Percentiles rank a stretch among this genome's conserved stretches.
Evolutionary conservation across 2,797 vertebrate species (phyloP).

Genomic region (Pitangus sulphuratus): DNA sequence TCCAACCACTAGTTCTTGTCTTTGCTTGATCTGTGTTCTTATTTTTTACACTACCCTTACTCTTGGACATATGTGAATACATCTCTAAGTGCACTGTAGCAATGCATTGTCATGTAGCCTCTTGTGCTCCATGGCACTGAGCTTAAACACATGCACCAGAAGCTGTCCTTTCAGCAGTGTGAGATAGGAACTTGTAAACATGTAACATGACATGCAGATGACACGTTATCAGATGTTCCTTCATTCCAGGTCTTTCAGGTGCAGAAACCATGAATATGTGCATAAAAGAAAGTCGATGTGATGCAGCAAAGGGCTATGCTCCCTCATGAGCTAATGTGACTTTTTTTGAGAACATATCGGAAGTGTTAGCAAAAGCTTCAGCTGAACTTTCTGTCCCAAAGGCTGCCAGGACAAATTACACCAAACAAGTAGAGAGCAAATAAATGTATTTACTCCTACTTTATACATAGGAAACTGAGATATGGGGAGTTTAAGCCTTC

Average conservation of each 20-base stretch:
- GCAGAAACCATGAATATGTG: neutral
- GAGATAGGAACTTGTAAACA: neutral
- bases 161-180: neutral
- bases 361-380: neutral
- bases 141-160: neutral
- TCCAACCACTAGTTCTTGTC: neutral
- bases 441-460: neutral
- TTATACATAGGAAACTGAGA: neutral
- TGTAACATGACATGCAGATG: fast-evolving
- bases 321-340: neutral
- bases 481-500: neutral
- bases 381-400: neutral
- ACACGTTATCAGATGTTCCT: neutral
- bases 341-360: neutral
- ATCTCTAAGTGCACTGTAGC: neutral
- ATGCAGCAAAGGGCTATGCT: neutral
- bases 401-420: neutral
- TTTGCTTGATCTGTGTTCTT: neutral
- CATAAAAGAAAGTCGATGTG: neutral
- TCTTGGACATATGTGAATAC: neutral
- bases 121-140: neutral
- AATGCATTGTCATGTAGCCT: neutral
- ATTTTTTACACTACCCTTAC: neutral
- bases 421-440: neutral
- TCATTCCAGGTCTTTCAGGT: neutral